Evolutionary conservation across 2,113 vertebrate genomes (phyloP).

Genomic region (Dipodomys merriami): DNA sequence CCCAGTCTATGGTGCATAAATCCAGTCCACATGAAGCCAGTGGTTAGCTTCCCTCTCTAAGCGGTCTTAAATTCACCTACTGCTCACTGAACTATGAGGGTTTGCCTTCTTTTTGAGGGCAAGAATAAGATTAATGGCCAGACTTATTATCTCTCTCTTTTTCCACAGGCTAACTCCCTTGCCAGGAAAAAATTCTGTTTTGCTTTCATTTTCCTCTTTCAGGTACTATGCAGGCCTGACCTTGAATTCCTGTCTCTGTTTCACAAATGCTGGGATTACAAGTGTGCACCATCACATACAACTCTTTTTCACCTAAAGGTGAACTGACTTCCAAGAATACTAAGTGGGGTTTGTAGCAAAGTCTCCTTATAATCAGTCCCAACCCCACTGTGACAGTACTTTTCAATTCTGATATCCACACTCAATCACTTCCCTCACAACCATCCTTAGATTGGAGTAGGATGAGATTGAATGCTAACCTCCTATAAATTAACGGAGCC

Average conservation of each 20-base stretch:
- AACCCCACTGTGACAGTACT: neutral
- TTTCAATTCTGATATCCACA: slow-evolving; percentile 35
- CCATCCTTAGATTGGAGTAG: neutral
- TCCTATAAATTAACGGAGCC: slow-evolving; percentile 36
- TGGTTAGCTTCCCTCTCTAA: neutral
- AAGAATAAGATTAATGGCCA: slow-evolving; percentile 14
- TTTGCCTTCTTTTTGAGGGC: neutral
- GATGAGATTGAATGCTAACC: neutral
- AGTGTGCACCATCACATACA: too few species aligned
- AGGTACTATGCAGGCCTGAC: neutral
- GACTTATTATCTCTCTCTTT: slow-evolving; percentile 3
- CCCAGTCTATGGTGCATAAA: neutral
- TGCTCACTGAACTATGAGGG: neutral
- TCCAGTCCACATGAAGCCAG: slow-evolving; percentile 42
- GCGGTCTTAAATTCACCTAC: slow-evolving; percentile 38
- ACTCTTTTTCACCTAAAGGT: neutral
- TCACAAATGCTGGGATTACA: neutral
- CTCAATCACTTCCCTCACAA: neutral
- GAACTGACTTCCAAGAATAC: slow-evolving; percentile 14
- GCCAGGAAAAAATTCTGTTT: slow-evolving; percentile 33
- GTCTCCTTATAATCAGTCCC: slow-evolving; percentile 35
- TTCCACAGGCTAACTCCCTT: neutral
- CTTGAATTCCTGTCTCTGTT: neutral
- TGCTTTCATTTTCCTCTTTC: neutral
- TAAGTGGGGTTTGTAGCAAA: neutral